A percentile compares a stretch with the other conserved stretches of the same genome.
These are phyloP conservation scores for Tetramorium simillimum DNA, from an alignment of 1,140 invertebrate genomes.

Conservation along the genomic window DNA sequence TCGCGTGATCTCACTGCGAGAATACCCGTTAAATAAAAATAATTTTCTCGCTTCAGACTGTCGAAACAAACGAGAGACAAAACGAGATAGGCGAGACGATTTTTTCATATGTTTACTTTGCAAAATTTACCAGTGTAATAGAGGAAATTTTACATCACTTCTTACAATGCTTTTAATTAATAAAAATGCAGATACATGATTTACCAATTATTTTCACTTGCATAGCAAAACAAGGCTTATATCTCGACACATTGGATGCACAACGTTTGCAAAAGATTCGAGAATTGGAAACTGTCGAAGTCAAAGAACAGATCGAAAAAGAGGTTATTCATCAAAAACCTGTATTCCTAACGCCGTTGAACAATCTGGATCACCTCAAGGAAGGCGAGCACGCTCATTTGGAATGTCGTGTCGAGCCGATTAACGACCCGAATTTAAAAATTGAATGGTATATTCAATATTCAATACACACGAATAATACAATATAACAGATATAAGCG, in stretches of 20 bases:
- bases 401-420: conserved; percentile 97
- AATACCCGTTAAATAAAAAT: background rate
- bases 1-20: background rate
- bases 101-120: conserved; percentile 31
- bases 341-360: conserved; percentile 94
- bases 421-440: conserved; percentile 97
- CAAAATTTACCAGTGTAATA: conserved; percentile 10
- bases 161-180: background rate
- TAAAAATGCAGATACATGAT: background rate
- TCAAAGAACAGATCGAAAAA: conserved; percentile 91
- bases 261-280: conserved; percentile 95
- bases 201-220: conserved; percentile 48
- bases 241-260: conserved; percentile 95
- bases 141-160: conserved; percentile 37
- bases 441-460: conserved; percentile 95
- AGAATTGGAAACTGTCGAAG: conserved; percentile 93
- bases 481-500: conserved; percentile 79
- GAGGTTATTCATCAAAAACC: conserved; percentile 93
- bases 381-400: conserved; percentile 97
- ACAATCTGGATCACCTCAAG: conserved; percentile 93
- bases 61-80: background rate
- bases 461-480: background rate
- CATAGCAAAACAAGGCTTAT: conserved; percentile 92
- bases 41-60: background rate
- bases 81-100: background rate